A percentile compares a stretch with the other conserved stretches of the same genome.
phyloP scores from a whole-genome alignment of 2,113 vertebrate genomes.

The Zeus faber region DNA sequence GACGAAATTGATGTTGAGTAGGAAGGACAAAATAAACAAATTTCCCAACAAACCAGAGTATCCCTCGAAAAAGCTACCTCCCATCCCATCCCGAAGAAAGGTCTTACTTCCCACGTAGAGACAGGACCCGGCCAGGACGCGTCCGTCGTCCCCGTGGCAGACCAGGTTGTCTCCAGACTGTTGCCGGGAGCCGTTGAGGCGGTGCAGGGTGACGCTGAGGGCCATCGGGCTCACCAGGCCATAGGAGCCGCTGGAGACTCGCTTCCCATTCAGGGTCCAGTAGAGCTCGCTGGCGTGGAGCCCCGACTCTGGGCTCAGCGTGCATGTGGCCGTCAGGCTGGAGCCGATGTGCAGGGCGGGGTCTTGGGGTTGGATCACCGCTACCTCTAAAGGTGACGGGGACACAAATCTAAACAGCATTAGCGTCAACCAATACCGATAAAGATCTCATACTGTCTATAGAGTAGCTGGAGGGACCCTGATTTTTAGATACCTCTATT shows the following conservation, averaged over 20 bases:
- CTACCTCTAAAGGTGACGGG: conserved; percentile 75
- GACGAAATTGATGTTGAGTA: too few relatives aligned
- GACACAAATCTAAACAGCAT: too few relatives aligned
- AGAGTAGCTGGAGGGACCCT: too few relatives aligned
- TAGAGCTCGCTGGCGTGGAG: conserved; percentile 78
- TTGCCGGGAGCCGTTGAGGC: conserved; percentile 88
- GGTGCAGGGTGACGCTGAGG: conserved; percentile 78
- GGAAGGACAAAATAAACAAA: too few relatives aligned
- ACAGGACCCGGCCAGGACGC: conserved; percentile 89
- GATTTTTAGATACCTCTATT: too few relatives aligned
- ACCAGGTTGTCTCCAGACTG: conserved; percentile 93
- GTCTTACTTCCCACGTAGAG: conserved; percentile 91
- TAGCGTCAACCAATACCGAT: too few relatives aligned
- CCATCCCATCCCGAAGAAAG: not conserved
- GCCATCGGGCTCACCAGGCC: conserved; percentile 63
- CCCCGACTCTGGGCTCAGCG: conserved; percentile 70
- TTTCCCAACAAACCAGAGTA: too few relatives aligned
- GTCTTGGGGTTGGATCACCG: conserved; percentile 86
- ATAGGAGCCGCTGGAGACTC: conserved; percentile 77
- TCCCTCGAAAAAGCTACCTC: too few relatives aligned
- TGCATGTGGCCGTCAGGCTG: conserved; percentile 84
- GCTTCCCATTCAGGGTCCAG: conserved; percentile 89
- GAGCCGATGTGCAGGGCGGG: conserved; percentile 86
- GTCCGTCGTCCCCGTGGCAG: conserved; percentile 83
- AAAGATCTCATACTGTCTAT: too few relatives aligned